Evolutionary conservation across 2,888 invertebrate species (phyloP).

Genomic region (Caprella mutica): DNA sequence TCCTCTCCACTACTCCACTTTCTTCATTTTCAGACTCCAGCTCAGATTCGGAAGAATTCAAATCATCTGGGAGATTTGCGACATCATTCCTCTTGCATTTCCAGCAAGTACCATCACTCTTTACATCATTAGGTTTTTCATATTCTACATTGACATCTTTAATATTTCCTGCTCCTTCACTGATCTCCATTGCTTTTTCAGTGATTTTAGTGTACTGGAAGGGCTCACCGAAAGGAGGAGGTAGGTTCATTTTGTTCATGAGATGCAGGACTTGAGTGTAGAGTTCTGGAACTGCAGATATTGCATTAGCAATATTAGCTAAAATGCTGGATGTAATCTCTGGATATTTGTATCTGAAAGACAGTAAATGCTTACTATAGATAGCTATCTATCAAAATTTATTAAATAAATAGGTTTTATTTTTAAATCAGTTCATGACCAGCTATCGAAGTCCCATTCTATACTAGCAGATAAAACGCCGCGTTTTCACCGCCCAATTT

Average conservation of each 20-base stretch:
- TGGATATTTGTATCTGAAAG: slow-evolving; percentile 59
- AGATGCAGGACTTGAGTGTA: slow-evolving; percentile 71
- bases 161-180: too few species aligned
- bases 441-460: too few species aligned
- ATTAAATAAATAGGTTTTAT: too few species aligned
- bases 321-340: slow-evolving; percentile 59
- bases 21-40: slow-evolving; percentile 52
- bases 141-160: too few species aligned
- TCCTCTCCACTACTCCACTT: not conserved
- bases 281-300: slow-evolving; percentile 65
- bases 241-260: slow-evolving; percentile 89
- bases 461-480: too few species aligned
- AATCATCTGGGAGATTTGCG: not conserved
- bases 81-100: not conserved
- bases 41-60: slow-evolving; percentile 48
- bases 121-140: too few species aligned
- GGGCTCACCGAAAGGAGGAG: slow-evolving; percentile 56
- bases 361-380: too few species aligned
- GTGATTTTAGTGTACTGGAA: not conserved
- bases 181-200: slow-evolving; percentile 9
- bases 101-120: not conserved
- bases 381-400: too few species aligned
- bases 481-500: too few species aligned
- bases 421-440: too few species aligned
- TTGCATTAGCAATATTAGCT: slow-evolving; percentile 62